A percentile compares a stretch with the other conserved stretches of the same genome.
Conservation (phyloP, 2,888 invertebrate genomes). For the Drosophila emarginata region DNA sequence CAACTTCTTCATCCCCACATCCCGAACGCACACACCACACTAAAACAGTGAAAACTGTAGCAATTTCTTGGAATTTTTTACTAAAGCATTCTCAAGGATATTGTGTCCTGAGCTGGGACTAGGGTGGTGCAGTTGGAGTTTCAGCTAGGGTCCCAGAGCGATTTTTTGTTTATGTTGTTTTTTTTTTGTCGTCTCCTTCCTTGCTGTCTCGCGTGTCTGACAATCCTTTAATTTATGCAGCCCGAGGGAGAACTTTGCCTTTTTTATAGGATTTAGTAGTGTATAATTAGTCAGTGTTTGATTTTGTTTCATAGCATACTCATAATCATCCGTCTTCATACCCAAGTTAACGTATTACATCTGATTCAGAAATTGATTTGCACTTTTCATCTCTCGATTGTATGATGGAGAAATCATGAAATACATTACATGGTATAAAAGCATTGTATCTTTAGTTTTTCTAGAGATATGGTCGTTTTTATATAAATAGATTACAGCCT, state of each 20-base stretch:
- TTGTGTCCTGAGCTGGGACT: background rate
- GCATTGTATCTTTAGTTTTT: too few relatives aligned
- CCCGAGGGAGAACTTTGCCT: slow-evolving; percentile 77
- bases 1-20: slow-evolving; percentile 20
- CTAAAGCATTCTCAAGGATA: slow-evolving; percentile 64
- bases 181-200: slow-evolving; percentile 32
- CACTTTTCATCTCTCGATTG: background rate
- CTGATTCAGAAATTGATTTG: background rate
- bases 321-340: slow-evolving; percentile 41
- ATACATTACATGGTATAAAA: too few relatives aligned
- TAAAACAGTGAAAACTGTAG: slow-evolving; percentile 55
- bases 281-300: slow-evolving; percentile 25
- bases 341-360: too few relatives aligned
- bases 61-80: slow-evolving; percentile 66
- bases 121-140: slow-evolving; percentile 53
- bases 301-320: slow-evolving; percentile 13
- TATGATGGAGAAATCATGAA: background rate
- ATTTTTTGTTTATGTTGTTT: slow-evolving; percentile 62
- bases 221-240: slow-evolving; percentile 80
- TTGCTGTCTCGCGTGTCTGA: slow-evolving; percentile 22
- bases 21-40: background rate
- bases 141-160: slow-evolving; percentile 58
- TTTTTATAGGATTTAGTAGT: slow-evolving; percentile 40
- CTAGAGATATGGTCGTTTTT: background rate
- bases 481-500: background rate